A percentile compares a stretch with the other conserved stretches of the same genome.
Conservation (phyloP, 2,888 invertebrate species). For the Morpho deidamia region DNA sequence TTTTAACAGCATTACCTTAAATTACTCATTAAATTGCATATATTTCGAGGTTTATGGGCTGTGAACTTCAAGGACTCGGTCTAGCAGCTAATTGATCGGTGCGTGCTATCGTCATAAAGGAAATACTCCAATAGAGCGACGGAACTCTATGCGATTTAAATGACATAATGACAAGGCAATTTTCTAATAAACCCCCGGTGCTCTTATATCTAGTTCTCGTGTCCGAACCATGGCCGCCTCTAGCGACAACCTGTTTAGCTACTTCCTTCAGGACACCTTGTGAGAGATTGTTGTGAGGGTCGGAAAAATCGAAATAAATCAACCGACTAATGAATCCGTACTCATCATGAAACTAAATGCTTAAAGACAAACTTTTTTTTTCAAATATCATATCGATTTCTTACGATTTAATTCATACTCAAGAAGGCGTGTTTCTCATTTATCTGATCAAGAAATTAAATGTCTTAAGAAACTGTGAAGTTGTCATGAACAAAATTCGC, state of each 20-base stretch:
- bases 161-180: conserved; percentile 78
- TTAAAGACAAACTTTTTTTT: no score
- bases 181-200: conserved; percentile 78
- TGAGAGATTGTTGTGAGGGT: conserved; percentile 34
- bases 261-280: conserved; percentile 69
- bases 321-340: no score
- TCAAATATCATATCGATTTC: no score
- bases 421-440: no score
- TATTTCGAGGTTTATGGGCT: neutral
- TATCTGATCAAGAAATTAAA: no score
- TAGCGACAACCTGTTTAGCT: conserved; percentile 65
- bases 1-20: no score
- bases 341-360: no score
- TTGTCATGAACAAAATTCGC: no score
- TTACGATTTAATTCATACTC: no score
- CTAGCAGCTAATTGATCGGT: conserved; percentile 68
- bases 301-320: conserved; percentile 9
- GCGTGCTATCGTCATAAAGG: conserved; percentile 72
- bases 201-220: conserved; percentile 63
- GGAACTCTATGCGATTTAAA: conserved; percentile 78
- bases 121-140: conserved; percentile 77
- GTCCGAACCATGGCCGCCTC: conserved; percentile 58
- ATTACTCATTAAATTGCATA: no score
- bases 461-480: no score
- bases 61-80: conserved; percentile 47